Evolutionary conservation across 2,888 invertebrate species (phyloP).

Genomic region (Scrobipalpa costella): DNA sequence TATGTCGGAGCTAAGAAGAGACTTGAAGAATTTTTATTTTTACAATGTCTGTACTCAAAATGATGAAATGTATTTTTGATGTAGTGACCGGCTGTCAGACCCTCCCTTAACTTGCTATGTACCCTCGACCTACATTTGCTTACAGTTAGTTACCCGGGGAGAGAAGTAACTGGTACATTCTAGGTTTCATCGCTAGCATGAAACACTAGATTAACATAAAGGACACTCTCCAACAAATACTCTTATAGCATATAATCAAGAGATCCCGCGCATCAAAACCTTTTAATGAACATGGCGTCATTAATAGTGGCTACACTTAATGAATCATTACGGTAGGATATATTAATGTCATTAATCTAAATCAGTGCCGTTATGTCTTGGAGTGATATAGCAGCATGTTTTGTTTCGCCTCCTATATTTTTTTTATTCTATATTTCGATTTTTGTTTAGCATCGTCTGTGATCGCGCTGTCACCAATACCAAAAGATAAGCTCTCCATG

Average conservation of each 20-base stretch:
- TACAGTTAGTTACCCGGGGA: too few species aligned
- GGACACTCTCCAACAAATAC: background rate
- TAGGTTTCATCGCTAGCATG: background rate
- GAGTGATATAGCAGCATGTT: background rate
- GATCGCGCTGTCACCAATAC: background rate
- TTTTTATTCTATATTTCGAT: too few species aligned
- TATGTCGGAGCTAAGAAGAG: background rate
- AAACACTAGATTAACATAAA: background rate
- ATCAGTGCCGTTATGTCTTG: constrained; percentile 1
- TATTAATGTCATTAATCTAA: constrained; percentile 23
- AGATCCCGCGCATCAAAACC: constrained; percentile 5
- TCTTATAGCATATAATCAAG: background rate
- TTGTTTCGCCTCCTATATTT: constrained; percentile 8
- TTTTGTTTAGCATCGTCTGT: background rate
- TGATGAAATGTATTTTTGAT: too few species aligned
- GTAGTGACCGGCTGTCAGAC: too few species aligned
- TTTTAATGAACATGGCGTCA: constrained; percentile 16
- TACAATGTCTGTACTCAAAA: too few species aligned
- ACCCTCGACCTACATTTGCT: too few species aligned
- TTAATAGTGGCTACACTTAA: constrained; percentile 12
- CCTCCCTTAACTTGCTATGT: too few species aligned
- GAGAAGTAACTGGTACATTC: too few species aligned
- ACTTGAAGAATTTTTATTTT: background rate
- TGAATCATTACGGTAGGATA: constrained; percentile 18
- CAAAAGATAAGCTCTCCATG: background rate